Evolutionary conservation across 2,888 invertebrate genomes (phyloP).

Genomic region (Lasioglossum zephyrum): DNA sequence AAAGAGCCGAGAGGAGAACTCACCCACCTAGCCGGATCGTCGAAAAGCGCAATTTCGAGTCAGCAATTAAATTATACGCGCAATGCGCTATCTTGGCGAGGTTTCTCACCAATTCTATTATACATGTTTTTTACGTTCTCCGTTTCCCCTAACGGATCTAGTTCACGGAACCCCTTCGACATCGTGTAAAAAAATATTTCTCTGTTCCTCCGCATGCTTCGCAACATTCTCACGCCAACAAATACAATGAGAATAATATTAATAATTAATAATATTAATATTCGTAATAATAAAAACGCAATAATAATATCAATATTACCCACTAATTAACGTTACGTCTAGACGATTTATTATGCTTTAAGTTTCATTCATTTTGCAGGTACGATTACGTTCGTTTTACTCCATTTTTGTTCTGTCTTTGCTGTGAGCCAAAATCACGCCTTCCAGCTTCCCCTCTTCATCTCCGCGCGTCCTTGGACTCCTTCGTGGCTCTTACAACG

Average conservation of each 20-base stretch:
- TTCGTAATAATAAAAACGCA: conserved; percentile 63
- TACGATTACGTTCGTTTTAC: conserved; percentile 67
- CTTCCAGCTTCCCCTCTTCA: background rate
- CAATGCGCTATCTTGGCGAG: background rate
- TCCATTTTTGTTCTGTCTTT: conserved; percentile 21
- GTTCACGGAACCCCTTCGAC: conserved; percentile 32
- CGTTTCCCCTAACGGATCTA: background rate
- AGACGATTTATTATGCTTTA: conserved; percentile 74
- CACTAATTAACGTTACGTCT: conserved; percentile 76
- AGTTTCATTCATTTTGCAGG: conserved; percentile 72
- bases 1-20: background rate
- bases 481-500: conserved; percentile 10
- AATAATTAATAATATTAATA: conserved; percentile 64
- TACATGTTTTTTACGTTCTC: background rate
- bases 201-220: conserved; percentile 37
- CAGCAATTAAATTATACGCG: background rate
- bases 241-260: conserved; percentile 64
- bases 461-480: background rate
- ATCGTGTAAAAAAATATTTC: conserved; percentile 66
- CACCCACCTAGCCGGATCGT: background rate
- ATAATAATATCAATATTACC: conserved; percentile 71
- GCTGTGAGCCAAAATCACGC: background rate
- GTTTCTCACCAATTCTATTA: background rate
- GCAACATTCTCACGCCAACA: conserved; percentile 58
- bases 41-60: background rate